Evolutionary conservation across 2,888 invertebrate species (phyloP), one percentile per base, ranked within the genome.

Genomic region (Aphodius granarius): DNA sequence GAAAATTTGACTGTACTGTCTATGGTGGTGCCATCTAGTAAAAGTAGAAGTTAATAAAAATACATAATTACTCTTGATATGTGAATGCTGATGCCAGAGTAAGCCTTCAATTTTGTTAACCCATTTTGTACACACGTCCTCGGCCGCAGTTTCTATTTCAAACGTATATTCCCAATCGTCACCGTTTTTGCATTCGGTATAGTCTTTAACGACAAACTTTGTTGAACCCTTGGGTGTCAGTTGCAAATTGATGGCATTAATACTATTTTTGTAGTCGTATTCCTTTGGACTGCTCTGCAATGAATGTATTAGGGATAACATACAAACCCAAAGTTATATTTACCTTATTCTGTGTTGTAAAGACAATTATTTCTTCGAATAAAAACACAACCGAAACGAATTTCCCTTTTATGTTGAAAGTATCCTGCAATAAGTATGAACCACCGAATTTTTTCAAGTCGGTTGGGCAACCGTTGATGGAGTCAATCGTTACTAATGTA

Each of bases 381-480:
- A 87, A 77, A 74, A 86, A 87, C 23, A 86, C 81, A 79, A 85
- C 83, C 1, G 83, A 82, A 72, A 81, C 83, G 0, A 84, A 84
- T 75, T 84, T 84, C 2, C 80, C 74, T 4, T 78, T 78, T 43
- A 85, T 78, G 22, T 76, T 81, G 77, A 86, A 86, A 64, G 80
- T 80, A 72, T 85, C 85, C 75, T 84, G 81, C 78, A 85, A 81
- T 68, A 85, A 79, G 81, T 75, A 71, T 73, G 86, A 85, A 9
- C 82, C 81, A 2, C 85, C 84, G 71, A 82, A 82, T 21, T 81
- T 79, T 21, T 77, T 77, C 63, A 81, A 79, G 70, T 83, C 89
- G 83, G 84, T 88, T 83, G 89, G 81, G 74, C 82, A 83, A 19
- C 82, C 78, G n/a, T 82, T 79, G 20, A 87, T 86, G 0, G 85